Conservation (phyloP, 2,113 vertebrate genomes). For the Equus przewalskii region DNA sequence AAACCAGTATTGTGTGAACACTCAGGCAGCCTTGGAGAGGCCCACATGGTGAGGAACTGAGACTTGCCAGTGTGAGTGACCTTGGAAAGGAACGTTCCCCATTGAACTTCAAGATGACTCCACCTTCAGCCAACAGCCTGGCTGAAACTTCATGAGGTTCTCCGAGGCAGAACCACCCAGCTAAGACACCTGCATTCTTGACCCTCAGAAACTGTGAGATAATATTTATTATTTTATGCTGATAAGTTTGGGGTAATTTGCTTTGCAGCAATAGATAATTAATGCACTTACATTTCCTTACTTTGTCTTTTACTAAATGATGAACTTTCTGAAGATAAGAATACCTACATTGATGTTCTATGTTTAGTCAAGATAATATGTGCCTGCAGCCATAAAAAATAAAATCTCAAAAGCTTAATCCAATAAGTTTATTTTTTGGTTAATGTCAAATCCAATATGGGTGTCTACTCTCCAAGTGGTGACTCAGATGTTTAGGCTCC, state of each 20-base stretch:
- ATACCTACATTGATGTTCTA: not conserved
- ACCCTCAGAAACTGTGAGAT: not conserved
- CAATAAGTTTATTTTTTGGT: not conserved
- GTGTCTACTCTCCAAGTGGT: not conserved
- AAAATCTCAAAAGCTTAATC: not conserved
- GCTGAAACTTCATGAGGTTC: not conserved
- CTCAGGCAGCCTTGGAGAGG: not conserved
- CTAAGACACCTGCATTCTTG: not conserved
- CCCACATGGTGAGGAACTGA: not conserved
- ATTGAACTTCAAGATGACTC: not conserved
- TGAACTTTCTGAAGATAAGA: not conserved
- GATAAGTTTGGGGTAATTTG: not conserved
- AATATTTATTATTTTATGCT: not conserved
- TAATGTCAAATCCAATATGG: not conserved
- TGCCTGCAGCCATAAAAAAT: not conserved
- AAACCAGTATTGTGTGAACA: not conserved
- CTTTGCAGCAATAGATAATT: not conserved
- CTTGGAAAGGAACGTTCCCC: not conserved
- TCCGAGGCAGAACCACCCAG: rapidly evolving
- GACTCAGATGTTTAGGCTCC: not conserved
- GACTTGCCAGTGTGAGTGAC: not conserved
- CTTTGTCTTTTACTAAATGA: not conserved
- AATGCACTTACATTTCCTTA: not conserved
- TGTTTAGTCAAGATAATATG: not conserved
- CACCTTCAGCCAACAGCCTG: not conserved